Base-by-base conservation (phyloP, 2,797 vertebrate species). In the Petrocephalus sullivani region DNA sequence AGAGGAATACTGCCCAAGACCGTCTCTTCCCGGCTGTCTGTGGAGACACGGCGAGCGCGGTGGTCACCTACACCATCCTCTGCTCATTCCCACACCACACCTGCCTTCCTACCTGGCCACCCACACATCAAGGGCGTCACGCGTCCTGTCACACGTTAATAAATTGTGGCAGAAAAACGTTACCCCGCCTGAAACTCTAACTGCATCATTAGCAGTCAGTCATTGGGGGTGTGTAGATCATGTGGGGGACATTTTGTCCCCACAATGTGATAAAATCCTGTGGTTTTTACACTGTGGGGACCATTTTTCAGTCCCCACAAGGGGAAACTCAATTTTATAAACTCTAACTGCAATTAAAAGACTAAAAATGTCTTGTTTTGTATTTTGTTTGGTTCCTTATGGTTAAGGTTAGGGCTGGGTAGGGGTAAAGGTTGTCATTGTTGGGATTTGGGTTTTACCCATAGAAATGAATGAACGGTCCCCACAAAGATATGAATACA, bases 1-100 rank as follows among this genome's bases (percentile, higher is more conserved):
- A 99, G 92, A 23, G 98, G 98, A 89, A 99, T 98, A 94, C 97
- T 98, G 21, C 98, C 98, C 2, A 99, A 93, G 88, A 98, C 96
- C 0, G 92, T 94, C 90, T 98, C 98, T 93, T 99, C 98, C 96
- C 97, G 96, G 83, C 88, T 88, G 53, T 88, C 88, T 88, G 83
- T 23, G 16, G 14, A 60, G 51, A 71, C 16, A 19, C 8, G 28
- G 3, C n/a, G 0, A 14, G 37, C 71, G 19, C 4, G 37, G 37
- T 1, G 10, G 14, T 78, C 37, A 78, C 19, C 41, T 46, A 78
- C 8, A 28, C 21, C 54, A 23, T 37, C 33, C 28, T 12, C 67
- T 5, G 21, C 64, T 8, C 56, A 19, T 21, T 41, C 60, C 19
- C 58, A 37, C n/a, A 37, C 21, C 86, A 61, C 64, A 78, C 71